phyloP scores from a whole-genome alignment of 2,888 invertebrate species.

The Coleophora deauratella region DNA sequence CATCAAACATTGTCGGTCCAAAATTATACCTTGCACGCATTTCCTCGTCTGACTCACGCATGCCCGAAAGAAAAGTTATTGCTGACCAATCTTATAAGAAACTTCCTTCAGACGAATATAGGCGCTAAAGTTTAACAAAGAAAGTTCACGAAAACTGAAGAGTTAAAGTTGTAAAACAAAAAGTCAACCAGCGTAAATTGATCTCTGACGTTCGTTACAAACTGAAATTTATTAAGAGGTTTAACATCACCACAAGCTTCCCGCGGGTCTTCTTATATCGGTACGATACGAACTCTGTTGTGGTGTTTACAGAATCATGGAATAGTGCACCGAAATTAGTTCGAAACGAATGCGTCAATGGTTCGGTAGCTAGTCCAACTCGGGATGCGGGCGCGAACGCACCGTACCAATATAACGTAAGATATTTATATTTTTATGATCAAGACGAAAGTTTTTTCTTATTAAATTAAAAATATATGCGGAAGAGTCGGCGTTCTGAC shows the following conservation, averaged over 20 bases:
- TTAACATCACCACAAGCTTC: background rate
- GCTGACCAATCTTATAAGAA: slow-evolving; percentile 35
- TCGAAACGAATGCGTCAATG: slow-evolving; percentile 70
- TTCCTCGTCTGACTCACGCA: slow-evolving; percentile 70
- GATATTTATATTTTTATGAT: slow-evolving; percentile 68
- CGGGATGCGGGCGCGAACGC: slow-evolving; percentile 42
- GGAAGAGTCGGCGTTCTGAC: slow-evolving; percentile 41
- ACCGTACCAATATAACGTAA: slow-evolving; percentile 35
- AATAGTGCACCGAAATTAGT: slow-evolving; percentile 73
- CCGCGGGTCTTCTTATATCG: slow-evolving; percentile 31
- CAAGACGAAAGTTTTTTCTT: slow-evolving; percentile 45
- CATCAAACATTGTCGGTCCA: slow-evolving; percentile 64
- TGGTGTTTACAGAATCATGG: slow-evolving; percentile 71
- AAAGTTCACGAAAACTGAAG: slow-evolving; percentile 14
- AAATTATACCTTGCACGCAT: slow-evolving; percentile 70
- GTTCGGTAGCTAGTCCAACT: slow-evolving; percentile 36
- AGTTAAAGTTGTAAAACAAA: slow-evolving; percentile 32
- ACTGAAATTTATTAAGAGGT: background rate
- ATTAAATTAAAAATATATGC: slow-evolving; percentile 62
- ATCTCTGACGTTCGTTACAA: slow-evolving; percentile 24
- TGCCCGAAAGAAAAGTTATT: slow-evolving; percentile 70
- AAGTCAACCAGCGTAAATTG: slow-evolving; percentile 34
- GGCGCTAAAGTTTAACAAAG: slow-evolving; percentile 18
- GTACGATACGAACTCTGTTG: slow-evolving; percentile 38
- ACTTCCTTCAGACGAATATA: slow-evolving; percentile 17